Percentiles rank a stretch among this genome's conserved stretches.
Evolutionary conservation across 2,113 vertebrate species (phyloP).

Genomic region (Corvus moneduloides): DNA sequence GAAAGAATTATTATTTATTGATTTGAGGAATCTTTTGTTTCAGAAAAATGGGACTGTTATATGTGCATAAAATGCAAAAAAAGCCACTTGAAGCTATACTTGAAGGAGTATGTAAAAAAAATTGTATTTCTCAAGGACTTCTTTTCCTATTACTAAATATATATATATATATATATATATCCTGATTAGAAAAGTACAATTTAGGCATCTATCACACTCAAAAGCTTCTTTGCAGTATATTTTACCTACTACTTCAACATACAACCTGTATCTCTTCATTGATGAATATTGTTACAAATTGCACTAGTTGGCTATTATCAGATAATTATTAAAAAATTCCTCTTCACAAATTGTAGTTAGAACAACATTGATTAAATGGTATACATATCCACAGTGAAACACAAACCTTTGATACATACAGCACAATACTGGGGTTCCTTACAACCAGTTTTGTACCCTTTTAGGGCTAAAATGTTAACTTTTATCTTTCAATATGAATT

Average conservation of each 20-base stretch:
- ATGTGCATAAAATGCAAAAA: neutral
- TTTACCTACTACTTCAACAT: slow-evolving; percentile 2
- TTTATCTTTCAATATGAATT: neutral
- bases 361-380: neutral
- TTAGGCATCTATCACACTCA: neutral
- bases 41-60: neutral
- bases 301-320: slow-evolving; percentile 5
- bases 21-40: neutral
- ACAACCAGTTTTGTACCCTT: neutral
- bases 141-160: neutral
- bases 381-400: neutral
- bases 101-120: neutral
- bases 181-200: neutral
- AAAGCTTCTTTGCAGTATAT: neutral
- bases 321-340: neutral
- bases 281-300: slow-evolving; percentile 24
- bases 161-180: neutral
- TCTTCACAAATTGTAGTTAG: neutral
- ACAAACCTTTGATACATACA: neutral
- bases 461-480: neutral
- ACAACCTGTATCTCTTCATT: neutral
- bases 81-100: neutral
- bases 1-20: neutral
- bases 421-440: neutral
- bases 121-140: neutral